Evolutionary conservation across 23 tunicate genomes (phyloP), one percentile per base, ranked within the genome.

Genomic region (Aplidium turbinatum): DNA sequence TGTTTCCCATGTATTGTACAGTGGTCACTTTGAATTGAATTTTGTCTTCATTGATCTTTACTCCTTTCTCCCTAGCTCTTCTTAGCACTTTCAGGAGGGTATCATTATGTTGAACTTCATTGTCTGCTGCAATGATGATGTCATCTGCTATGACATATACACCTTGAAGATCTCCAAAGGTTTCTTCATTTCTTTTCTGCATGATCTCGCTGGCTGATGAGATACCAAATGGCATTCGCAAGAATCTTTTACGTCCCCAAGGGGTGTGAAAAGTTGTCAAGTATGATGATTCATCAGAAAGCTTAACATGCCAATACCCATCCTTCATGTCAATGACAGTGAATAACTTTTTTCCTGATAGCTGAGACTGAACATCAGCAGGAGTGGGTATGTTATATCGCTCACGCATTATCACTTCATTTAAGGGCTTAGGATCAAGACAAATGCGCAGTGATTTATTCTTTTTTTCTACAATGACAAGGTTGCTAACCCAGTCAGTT

Each of bases 281-380:
- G 35, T 36, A 75, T 36, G 81, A 75, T 11, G 81, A 75, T 35
- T 51, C 35, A 39, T 38, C 56, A 38, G 70, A 20, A 5, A 76
- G 47, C 31, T 45, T 35, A 55, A 75, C 69, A 38, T 75, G 81
- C 81, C 81, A 75, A 25, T 75, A 75, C 24, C 45, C 81, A 40
- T 75, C 81, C 38, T 75, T 75, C 70, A 75, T 75, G 56, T 75
- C 81, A 24, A 75, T 75, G 3, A 60, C 81, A 1, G 70, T 47
- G 30, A 75, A 75, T 9, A 75, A 11, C 7, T 31, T 36, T 20
- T 75, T 75, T 21, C 70, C 70, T 35, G 31, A 4, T 1, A 76
- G 33, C 33, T 76, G 71, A 2, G 76, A 21, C 27, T 70, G 76
- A 18, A 70, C 76, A 47, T 70, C 60, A 26, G 60, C 76, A 21